Evolutionary conservation across 2,113 vertebrate species (phyloP).

Genomic region (Martes martes): DNA sequence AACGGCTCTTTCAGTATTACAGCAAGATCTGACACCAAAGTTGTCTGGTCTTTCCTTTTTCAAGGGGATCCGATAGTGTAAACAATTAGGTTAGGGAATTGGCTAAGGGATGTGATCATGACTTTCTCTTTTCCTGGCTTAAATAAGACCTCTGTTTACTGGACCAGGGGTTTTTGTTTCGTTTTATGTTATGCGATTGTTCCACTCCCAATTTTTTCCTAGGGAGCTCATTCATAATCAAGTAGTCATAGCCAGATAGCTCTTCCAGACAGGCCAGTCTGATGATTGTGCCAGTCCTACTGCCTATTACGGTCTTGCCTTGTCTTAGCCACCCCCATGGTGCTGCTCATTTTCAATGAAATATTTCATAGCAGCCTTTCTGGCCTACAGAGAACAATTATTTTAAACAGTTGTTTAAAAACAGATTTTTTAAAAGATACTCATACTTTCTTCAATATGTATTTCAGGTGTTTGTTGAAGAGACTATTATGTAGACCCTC

Average conservation of each 20-base stretch:
- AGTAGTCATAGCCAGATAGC: neutral
- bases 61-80: neutral
- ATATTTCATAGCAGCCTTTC: neutral
- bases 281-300: neutral
- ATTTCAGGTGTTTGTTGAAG: neutral
- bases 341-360: neutral
- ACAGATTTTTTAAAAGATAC: neutral
- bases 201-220: neutral
- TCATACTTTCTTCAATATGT: neutral
- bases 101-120: neutral
- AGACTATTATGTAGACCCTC: neutral
- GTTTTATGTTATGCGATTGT: neutral
- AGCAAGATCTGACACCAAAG: neutral
- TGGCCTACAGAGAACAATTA: neutral
- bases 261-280: neutral
- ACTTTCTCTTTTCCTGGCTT: neutral
- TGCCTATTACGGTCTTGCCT: neutral
- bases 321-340: neutral
- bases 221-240: constrained; percentile 4
- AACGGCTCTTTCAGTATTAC: neutral
- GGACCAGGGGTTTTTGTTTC: neutral
- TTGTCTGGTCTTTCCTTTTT: neutral
- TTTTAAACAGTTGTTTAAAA: neutral
- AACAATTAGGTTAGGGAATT: neutral
- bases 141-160: neutral